Conservation (phyloP, 1,140 invertebrate genomes). For the Ylistrum balloti region DNA sequence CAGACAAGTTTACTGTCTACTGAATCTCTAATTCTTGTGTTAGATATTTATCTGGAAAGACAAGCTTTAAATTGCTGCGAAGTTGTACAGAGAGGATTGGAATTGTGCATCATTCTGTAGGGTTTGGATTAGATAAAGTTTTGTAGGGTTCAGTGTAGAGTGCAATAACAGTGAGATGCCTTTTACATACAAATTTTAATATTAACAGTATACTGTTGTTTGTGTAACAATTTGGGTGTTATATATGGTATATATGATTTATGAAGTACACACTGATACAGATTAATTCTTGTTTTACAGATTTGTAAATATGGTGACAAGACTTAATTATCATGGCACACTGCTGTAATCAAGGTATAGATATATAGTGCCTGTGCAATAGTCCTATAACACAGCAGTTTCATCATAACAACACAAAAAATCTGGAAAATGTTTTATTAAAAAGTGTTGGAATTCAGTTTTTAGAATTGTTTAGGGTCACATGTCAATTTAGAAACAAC, state of each 20-base stretch:
- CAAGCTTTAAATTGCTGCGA: not conserved
- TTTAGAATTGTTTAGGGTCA: no score
- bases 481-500: no score
- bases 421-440: not conserved
- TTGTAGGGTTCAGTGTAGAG: not conserved
- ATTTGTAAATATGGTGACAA: not conserved
- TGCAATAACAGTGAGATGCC: not conserved
- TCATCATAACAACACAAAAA: no score
- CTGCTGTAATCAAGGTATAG: not conserved
- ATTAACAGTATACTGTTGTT: not conserved
- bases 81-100: not conserved
- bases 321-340: not conserved
- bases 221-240: not conserved
- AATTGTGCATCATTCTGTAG: not conserved
- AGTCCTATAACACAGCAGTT: not conserved
- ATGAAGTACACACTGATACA: not conserved
- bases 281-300: not conserved
- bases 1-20: no score
- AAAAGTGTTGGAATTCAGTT: not conserved
- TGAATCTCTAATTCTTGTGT: not conserved
- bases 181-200: constrained; percentile 24
- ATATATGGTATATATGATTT: not conserved
- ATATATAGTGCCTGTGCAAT: not conserved
- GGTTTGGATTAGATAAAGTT: not conserved
- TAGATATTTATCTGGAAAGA: not conserved